These are phyloP conservation scores for Drosophila neocordata DNA, from an alignment of 1,140 invertebrate genomes.

Conservation along the genomic window DNA sequence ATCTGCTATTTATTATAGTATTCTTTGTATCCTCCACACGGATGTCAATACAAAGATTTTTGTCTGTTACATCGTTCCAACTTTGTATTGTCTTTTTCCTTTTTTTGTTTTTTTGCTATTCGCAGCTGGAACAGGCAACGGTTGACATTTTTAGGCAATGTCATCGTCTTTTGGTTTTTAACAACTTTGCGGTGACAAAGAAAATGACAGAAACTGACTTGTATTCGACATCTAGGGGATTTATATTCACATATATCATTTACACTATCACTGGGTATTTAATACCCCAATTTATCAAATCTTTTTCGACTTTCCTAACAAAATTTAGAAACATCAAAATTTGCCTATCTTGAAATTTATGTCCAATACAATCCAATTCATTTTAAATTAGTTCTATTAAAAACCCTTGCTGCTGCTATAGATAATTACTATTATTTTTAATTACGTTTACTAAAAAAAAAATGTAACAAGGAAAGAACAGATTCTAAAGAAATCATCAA, in stretches of 20 bases:
- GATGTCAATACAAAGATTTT: conserved; percentile 4
- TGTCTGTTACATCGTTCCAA: background rate
- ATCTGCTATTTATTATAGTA: conserved; percentile 1
- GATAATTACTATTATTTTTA: no score
- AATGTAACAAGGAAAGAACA: no score
- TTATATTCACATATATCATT: background rate
- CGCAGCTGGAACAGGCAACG: background rate
- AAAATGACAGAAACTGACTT: background rate
- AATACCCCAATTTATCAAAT: no score
- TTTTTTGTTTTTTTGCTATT: background rate
- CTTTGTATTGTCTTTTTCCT: background rate
- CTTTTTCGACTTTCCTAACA: no score
- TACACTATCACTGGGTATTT: no score
- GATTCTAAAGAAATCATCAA: no score
- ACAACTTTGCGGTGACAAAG: background rate
- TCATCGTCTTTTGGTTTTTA: background rate
- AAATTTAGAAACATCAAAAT: no score
- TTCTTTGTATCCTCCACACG: background rate
- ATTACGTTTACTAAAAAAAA: no score
- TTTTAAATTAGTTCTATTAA: no score
- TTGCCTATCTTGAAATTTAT: no score
- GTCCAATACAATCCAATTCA: no score
- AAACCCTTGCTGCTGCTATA: no score
- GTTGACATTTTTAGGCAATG: background rate
- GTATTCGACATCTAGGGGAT: background rate